These are phyloP conservation scores for Epizoanthus rinbou DNA, from an alignment of 92 coral and sea anemone genomes.

Conservation along the genomic window DNA sequence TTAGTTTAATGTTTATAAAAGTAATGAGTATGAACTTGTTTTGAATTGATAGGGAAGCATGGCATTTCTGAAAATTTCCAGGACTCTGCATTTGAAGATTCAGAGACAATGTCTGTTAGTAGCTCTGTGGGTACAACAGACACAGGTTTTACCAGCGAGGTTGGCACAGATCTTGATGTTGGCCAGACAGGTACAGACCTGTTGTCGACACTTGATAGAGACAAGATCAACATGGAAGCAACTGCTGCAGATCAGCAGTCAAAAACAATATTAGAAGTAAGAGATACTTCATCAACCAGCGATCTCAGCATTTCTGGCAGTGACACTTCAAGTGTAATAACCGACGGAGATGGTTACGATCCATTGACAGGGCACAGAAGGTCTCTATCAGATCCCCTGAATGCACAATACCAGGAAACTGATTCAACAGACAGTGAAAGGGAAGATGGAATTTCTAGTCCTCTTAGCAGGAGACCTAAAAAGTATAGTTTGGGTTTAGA, in stretches of 20 bases:
- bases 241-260: slow-evolving; percentile 35
- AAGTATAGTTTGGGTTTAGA: slow-evolving; percentile 54
- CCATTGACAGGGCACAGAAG: slow-evolving; percentile 49
- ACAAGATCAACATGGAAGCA: slow-evolving; percentile 37
- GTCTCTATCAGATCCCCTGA: slow-evolving; percentile 80
- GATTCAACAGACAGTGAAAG: slow-evolving; percentile 22
- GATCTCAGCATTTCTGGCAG: slow-evolving; percentile 61
- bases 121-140: slow-evolving; percentile 66
- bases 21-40: background rate
- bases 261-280: slow-evolving; percentile 42
- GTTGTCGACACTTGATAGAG: slow-evolving; percentile 38
- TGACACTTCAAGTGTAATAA: slow-evolving; percentile 46
- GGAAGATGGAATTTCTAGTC: slow-evolving; percentile 15
- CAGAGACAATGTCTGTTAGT: slow-evolving; percentile 69
- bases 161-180: slow-evolving; percentile 61
- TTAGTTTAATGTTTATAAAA: too few species aligned
- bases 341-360: background rate
- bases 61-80: slow-evolving; percentile 21
- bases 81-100: slow-evolving; percentile 61
- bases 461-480: slow-evolving; percentile 25
- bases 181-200: slow-evolving; percentile 31
- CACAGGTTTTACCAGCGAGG: slow-evolving; percentile 74
- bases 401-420: slow-evolving; percentile 46
- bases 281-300: slow-evolving; percentile 49
- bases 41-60: slow-evolving; percentile 12